Percentiles rank a stretch among this genome's conserved stretches.
phyloP scores from a whole-genome alignment of 2,888 invertebrate species.

The Phasia obesa region DNA sequence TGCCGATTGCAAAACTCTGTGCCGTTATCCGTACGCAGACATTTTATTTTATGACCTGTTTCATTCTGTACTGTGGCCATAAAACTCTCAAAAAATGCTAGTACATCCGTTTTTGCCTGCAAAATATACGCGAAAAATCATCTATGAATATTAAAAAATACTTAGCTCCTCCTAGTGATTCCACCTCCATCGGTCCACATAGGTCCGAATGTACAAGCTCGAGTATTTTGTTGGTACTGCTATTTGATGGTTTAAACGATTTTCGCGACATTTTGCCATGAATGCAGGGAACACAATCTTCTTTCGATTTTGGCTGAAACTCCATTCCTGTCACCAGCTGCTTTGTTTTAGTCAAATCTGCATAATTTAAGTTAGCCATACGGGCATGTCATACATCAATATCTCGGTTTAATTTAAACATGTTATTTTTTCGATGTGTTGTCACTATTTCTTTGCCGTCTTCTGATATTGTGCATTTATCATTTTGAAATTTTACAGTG shows the following conservation, averaged over 20 bases:
- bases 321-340: not conserved
- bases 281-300: slow-evolving; percentile 7
- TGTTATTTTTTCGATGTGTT: slow-evolving; percentile 5
- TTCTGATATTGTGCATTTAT: slow-evolving; percentile 24
- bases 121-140: too few relatives aligned
- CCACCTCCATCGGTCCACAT: slow-evolving; percentile 39
- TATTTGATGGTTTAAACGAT: slow-evolving; percentile 18
- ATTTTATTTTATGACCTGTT: too few relatives aligned
- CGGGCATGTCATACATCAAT: not conserved
- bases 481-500: slow-evolving; percentile 13
- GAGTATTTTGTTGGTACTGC: slow-evolving; percentile 14
- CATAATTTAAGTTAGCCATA: not conserved
- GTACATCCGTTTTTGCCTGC: too few relatives aligned
- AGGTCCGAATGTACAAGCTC: slow-evolving; percentile 44
- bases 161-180: slow-evolving; percentile 1
- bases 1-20: slow-evolving; percentile 74
- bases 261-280: slow-evolving; percentile 29
- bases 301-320: too few relatives aligned
- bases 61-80: too few relatives aligned
- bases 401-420: slow-evolving; percentile 10
- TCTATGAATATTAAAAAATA: not conserved
- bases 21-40: too few relatives aligned
- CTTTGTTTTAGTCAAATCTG: too few relatives aligned
- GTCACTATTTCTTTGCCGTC: slow-evolving; percentile 7
- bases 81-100: too few relatives aligned